A percentile compares a stretch with the other conserved stretches of the same genome.
Conservation (phyloP, 1,140 invertebrate genomes). For the Liolophura sinensis region DNA sequence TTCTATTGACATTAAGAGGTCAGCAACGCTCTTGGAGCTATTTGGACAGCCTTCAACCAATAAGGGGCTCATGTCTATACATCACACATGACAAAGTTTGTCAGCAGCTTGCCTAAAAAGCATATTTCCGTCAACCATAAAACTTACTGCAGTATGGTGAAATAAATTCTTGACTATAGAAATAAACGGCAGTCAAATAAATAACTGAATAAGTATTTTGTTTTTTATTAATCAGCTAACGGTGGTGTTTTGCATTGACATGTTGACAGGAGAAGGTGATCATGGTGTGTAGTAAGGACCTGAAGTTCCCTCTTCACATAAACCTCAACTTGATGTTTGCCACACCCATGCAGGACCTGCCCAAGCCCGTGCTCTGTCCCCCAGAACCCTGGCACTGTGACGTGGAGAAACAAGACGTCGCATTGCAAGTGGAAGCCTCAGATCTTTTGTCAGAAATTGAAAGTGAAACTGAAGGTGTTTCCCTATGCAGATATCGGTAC, state of each 20-base stretch:
- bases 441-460: not conserved
- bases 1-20: too few relatives aligned
- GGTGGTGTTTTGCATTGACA: conserved; percentile 14
- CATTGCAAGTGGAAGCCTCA: not conserved
- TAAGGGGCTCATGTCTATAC: too few relatives aligned
- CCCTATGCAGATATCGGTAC: too few relatives aligned
- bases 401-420: not conserved
- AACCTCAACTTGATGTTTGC: conserved; percentile 73
- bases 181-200: not conserved
- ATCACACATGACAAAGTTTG: too few relatives aligned
- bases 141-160: not conserved
- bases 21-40: too few relatives aligned
- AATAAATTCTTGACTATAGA: not conserved
- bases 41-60: too few relatives aligned
- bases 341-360: conserved; percentile 59
- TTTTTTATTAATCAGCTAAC: not conserved
- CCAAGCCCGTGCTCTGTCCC: conserved; percentile 47
- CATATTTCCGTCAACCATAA: not conserved
- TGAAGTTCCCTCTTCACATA: conserved; percentile 70
- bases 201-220: too few relatives aligned
- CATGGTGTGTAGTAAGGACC: conserved; percentile 66
- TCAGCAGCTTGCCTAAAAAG: not conserved
- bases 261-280: conserved; percentile 61
- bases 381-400: not conserved
- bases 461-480: too few relatives aligned